phyloP scores from a whole-genome alignment of 2,888 invertebrate genomes.

The Ecliptopera silaceata region DNA sequence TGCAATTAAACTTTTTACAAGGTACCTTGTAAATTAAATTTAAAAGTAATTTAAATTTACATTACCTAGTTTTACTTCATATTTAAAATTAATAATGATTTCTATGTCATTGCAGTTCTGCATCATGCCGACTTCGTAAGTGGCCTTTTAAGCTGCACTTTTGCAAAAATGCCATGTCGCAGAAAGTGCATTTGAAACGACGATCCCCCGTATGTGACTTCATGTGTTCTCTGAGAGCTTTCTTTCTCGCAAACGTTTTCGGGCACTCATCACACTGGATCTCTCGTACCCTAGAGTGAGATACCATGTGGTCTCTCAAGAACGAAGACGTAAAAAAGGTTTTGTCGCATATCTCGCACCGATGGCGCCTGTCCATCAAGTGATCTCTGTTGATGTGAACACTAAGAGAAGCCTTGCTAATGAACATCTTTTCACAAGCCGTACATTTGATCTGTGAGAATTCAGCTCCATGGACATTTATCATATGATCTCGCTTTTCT shows the following conservation, averaged over 20 bases:
- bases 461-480: slow-evolving; percentile 27
- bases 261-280: slow-evolving; percentile 45
- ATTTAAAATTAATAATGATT: no score
- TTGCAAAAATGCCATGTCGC: slow-evolving; percentile 43
- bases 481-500: slow-evolving; percentile 38
- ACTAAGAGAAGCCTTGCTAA: slow-evolving; percentile 36
- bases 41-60: no score
- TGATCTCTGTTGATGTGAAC: slow-evolving; percentile 53
- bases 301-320: slow-evolving; percentile 47
- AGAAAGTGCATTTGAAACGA: slow-evolving; percentile 46
- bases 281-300: slow-evolving; percentile 42
- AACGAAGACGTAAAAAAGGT: slow-evolving; percentile 41
- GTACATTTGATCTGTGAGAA: slow-evolving; percentile 40
- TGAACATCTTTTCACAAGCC: slow-evolving; percentile 49
- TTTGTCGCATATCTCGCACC: slow-evolving; percentile 46
- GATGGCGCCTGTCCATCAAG: slow-evolving; percentile 48
- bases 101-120: slow-evolving; percentile 17
- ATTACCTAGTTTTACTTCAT: no score
- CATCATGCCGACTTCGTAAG: slow-evolving; percentile 25
- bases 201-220: slow-evolving; percentile 37
- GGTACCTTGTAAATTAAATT: no score
- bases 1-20: no score
- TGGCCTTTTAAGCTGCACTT: slow-evolving; percentile 39
- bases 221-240: slow-evolving; percentile 39
- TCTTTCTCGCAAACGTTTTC: slow-evolving; percentile 42